Conservation (phyloP, 2,113 vertebrate species). For the Hylia prasina region DNA sequence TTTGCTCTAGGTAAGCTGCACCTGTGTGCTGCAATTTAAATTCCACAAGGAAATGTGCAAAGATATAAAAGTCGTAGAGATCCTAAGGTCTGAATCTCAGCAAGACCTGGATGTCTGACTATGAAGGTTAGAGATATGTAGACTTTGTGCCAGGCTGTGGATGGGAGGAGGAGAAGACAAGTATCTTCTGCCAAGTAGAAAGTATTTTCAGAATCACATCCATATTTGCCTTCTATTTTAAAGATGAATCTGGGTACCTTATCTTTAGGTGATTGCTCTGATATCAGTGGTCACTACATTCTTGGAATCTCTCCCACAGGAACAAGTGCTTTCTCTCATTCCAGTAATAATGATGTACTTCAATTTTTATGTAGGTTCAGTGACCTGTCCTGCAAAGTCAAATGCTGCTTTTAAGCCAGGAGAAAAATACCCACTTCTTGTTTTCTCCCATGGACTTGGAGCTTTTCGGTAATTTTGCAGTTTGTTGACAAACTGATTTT, state of each 20-base stretch:
- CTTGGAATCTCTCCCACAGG: not conserved
- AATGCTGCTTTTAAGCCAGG: constrained; percentile 82
- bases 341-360: not conserved
- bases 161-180: not conserved
- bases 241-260: not conserved
- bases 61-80: not conserved
- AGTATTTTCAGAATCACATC: not conserved
- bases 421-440: constrained; percentile 86
- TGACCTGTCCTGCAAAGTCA: constrained; percentile 83
- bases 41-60: not conserved
- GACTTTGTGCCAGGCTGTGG: not conserved
- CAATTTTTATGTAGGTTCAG: constrained; percentile 73
- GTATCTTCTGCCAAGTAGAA: not conserved
- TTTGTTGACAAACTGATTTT: not conserved
- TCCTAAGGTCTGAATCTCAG: not conserved
- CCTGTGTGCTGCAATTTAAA: not conserved
- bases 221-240: not conserved
- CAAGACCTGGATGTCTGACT: not conserved
- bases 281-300: not conserved
- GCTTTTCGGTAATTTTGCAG: constrained; percentile 85
- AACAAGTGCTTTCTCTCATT: not conserved
- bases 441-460: constrained; percentile 96
- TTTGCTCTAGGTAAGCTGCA: not conserved
- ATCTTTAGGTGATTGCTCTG: not conserved
- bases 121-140: not conserved